A percentile compares a stretch with the other conserved stretches of the same genome.
These are phyloP conservation scores for Drosophila ironensis DNA, from an alignment of 1,140 invertebrate species.

Conservation along the genomic window DNA sequence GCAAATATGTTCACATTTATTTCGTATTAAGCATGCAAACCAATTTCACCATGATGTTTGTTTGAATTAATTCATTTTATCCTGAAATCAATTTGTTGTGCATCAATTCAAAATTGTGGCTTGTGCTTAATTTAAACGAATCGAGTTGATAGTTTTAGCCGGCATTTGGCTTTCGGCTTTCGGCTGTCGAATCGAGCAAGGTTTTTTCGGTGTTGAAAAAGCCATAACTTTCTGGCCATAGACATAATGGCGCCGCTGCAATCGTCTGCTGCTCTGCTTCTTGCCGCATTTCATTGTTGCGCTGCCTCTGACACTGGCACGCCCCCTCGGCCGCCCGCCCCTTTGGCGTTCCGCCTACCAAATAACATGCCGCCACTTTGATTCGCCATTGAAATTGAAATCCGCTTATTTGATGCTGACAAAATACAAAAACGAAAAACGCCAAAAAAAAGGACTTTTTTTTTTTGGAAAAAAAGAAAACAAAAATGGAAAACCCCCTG, in stretches of 20 bases:
- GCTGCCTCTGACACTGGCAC: slow-evolving; percentile 7
- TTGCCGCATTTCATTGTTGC: slow-evolving; percentile 11
- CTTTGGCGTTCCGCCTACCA: slow-evolving; percentile 10
- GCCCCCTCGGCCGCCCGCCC: not conserved
- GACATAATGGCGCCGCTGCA: slow-evolving; percentile 8
- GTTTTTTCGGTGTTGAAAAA: not conserved
- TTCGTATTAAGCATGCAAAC: not conserved
- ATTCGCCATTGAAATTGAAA: slow-evolving; percentile 68
- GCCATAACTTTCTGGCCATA: not conserved
- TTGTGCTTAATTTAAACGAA: not conserved
- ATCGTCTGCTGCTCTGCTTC: not conserved
- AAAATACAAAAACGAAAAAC: slow-evolving; percentile 44
- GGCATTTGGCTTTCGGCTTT: not conserved
- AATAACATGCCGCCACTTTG: slow-evolving; percentile 54
- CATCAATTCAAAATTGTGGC: too few species aligned
- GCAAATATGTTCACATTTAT: too few species aligned
- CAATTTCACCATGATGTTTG: too few species aligned
- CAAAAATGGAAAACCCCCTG: not conserved
- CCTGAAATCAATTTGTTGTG: too few species aligned
- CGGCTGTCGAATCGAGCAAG: not conserved
- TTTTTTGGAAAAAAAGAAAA: not conserved
- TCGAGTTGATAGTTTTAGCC: not conserved
- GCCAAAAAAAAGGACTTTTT: slow-evolving; percentile 13
- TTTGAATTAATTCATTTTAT: too few species aligned
- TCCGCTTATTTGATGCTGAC: slow-evolving; percentile 45